Evolutionary conservation across 2,888 invertebrate species (phyloP).

Genomic region (Tortrix viridana): DNA sequence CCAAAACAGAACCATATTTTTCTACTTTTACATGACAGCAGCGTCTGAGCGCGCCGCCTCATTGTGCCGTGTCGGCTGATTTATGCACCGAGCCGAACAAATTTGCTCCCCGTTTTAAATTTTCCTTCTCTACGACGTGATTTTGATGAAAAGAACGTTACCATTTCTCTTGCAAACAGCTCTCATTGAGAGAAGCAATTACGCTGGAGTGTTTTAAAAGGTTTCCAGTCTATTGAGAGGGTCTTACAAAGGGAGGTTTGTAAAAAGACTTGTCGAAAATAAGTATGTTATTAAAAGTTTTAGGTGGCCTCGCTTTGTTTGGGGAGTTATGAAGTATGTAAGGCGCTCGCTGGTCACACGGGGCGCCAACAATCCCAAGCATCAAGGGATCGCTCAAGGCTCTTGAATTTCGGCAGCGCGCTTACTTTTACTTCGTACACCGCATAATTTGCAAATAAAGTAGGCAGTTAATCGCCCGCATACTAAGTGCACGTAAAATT

Average conservation of each 20-base stretch:
- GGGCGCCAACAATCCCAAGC: constrained; percentile 10
- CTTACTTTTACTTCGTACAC: constrained; percentile 31
- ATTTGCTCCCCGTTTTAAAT: constrained; percentile 26
- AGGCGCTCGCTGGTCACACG: constrained; percentile 8
- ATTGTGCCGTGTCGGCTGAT: constrained; percentile 21
- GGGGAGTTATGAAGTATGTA: constrained; percentile 25
- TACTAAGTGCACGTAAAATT: constrained; percentile 27
- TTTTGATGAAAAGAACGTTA: constrained; percentile 33
- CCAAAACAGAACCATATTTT: too few relatives aligned
- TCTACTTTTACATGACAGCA: background rate
- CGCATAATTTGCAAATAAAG: constrained; percentile 33
- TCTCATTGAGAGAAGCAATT: constrained; percentile 22
- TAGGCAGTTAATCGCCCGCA: constrained; percentile 19
- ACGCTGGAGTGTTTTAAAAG: constrained; percentile 7
- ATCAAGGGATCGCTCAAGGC: constrained; percentile 21
- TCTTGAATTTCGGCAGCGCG: constrained; percentile 20
- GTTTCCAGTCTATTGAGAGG: constrained; percentile 1
- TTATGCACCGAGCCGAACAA: constrained; percentile 25
- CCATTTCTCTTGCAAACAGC: constrained; percentile 20
- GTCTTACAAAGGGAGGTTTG: background rate
- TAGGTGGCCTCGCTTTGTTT: constrained; percentile 12
- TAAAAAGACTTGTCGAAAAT: constrained; percentile 1
- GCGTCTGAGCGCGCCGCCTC: background rate
- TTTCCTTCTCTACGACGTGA: constrained; percentile 17
- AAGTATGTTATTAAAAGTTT: constrained; percentile 9